Percentiles rank a stretch among this genome's conserved stretches.
Conservation (phyloP, 2,797 vertebrate genomes). For the Galago senegalensis region DNA sequence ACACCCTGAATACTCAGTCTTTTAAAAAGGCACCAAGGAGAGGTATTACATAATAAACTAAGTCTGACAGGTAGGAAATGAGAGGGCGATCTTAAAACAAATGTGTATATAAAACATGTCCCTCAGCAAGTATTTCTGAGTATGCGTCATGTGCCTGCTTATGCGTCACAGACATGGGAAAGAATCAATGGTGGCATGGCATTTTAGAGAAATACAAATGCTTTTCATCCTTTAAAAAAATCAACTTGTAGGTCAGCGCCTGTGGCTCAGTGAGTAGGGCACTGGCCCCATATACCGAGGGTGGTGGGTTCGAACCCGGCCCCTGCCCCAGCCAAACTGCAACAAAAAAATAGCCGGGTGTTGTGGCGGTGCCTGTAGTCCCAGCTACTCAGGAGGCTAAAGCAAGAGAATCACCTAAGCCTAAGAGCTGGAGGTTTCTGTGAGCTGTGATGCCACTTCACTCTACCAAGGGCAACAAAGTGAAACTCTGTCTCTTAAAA, state of each 20-base stretch:
- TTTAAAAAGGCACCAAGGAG: neutral
- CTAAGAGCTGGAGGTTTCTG: too few relatives aligned
- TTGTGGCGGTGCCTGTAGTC: too few relatives aligned
- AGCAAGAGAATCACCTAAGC: too few relatives aligned
- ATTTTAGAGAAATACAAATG: conserved; percentile 41
- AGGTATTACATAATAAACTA: neutral
- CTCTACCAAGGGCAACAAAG: too few relatives aligned
- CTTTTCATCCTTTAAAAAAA: conserved; percentile 34
- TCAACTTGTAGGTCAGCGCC: neutral
- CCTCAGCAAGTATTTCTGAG: neutral
- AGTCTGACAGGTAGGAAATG: conserved; percentile 7
- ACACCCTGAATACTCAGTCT: neutral
- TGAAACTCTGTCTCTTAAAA: too few relatives aligned
- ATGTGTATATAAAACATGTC: neutral
- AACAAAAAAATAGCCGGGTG: too few relatives aligned
- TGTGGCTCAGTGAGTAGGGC: too few relatives aligned
- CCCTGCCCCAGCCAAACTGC: too few relatives aligned
- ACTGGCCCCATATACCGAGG: too few relatives aligned
- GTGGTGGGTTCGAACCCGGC: too few relatives aligned
- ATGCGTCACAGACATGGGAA: neutral
- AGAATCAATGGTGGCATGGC: neutral
- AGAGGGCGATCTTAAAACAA: conserved; percentile 39
- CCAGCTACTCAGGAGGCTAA: too few relatives aligned
- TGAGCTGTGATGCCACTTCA: too few relatives aligned
- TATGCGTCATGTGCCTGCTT: neutral